Base-by-base conservation (phyloP, 1,140 invertebrate genomes). In the Eupristina koningsbergeri region DNA sequence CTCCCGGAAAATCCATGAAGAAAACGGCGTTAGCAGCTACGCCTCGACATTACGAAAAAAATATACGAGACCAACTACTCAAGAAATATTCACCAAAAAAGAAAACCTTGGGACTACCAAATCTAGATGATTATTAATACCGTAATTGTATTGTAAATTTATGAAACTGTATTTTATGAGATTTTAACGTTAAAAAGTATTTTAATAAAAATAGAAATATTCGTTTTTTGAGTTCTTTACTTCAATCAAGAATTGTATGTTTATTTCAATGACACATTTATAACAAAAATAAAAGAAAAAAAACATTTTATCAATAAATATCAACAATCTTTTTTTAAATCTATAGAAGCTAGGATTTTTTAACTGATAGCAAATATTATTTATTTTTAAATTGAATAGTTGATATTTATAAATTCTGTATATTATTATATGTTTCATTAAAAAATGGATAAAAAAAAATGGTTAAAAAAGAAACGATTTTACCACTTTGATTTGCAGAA, bases 91-190 rank as follows among this genome's bases (percentile, higher is more conserved):
- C 84, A 0, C 83, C 85, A 0, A 71, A 84, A 7, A 87, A 79
- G 1, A 84, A 86, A 13, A 87, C 86, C 29, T 86, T 86, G 6
- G 89, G 90, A 15, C 88, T 76, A 53, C 69, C 89, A 0, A 84
- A 91, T 85, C 89, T 91, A 39, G 71, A 87, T 11, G 81, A 88
- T 41, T 90, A 88, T 64, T 90, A 84, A 87, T 61, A 17, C 26
- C 22, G 26, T 26, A 26, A 15, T 26, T 58, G 26, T 58, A 26
- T 26, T 58, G 29, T 31, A 11, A 11, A 3, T 17, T 64, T 34
- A 13, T 64, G n/a, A n/a, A n/a, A 31, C 9, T 34, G 53, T 58
- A 22, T 26, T 26, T 58, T 26, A 26, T 26, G 53, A 58, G 22
- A 58, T 26, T 26, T 26, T 26, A 26, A 26, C 26, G 53, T 58